These are phyloP conservation scores for Clupea harengus DNA, from an alignment of 2,113 vertebrate species.

Conservation along the genomic window DNA sequence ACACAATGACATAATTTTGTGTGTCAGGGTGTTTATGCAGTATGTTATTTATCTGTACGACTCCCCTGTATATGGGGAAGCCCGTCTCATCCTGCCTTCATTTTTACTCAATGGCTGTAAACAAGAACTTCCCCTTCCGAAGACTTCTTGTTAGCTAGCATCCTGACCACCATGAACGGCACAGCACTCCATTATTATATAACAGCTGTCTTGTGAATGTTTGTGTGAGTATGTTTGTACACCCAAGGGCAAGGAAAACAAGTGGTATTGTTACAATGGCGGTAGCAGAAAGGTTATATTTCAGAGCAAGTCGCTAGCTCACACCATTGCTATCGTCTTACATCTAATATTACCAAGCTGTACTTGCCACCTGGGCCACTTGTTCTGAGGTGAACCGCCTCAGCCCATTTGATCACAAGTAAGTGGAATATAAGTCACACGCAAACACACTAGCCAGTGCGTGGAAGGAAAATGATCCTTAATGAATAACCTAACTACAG, in stretches of 20 bases:
- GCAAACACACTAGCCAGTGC: not conserved
- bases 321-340: slow-evolving; percentile 60
- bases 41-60: not conserved
- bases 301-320: slow-evolving; percentile 46
- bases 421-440: not conserved
- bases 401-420: not conserved
- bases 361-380: slow-evolving; percentile 62
- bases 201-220: not conserved
- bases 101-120: slow-evolving; percentile 8
- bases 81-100: not conserved
- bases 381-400: not conserved
- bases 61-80: not conserved
- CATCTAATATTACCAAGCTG: slow-evolving; percentile 62
- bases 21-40: not conserved
- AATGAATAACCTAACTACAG: not conserved
- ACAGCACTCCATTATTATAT: not conserved
- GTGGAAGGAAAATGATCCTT: not conserved
- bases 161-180: slow-evolving; percentile 20
- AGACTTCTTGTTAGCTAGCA: slow-evolving; percentile 16
- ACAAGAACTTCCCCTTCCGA: slow-evolving; percentile 37
- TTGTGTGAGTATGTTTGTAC: not conserved
- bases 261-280: not conserved
- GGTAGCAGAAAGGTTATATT: slow-evolving; percentile 31
- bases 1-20: not conserved
- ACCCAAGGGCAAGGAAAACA: not conserved